Evolutionary conservation across 1,140 invertebrate genomes (phyloP).

Genomic region (Brachionus manjavacas): DNA sequence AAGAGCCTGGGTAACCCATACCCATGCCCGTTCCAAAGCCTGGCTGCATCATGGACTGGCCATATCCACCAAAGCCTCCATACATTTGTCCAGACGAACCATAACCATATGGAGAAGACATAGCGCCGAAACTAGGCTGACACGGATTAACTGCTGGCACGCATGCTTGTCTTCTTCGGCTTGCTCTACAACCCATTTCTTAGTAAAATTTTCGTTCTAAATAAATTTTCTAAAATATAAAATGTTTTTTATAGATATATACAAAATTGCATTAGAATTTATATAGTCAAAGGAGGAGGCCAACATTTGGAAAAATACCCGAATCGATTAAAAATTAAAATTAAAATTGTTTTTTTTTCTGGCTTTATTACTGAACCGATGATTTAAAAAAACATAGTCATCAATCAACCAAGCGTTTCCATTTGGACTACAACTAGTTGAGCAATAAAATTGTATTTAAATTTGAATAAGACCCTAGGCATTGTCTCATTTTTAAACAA

Average conservation of each 20-base stretch:
- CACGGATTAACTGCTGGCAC: not conserved
- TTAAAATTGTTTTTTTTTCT: conserved; percentile 1
- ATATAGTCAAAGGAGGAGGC: not conserved
- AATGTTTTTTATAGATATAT: not conserved
- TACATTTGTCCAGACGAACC: not conserved
- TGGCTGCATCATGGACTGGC: not conserved
- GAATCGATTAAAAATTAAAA: not conserved
- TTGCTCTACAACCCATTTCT: not conserved
- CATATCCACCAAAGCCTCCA: not conserved
- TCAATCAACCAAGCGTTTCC: not conserved
- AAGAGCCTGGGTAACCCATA: not conserved
- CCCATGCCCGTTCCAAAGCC: not conserved
- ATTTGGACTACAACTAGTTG: not conserved
- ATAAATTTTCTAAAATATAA: not conserved
- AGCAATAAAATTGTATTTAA: conserved; percentile 6
- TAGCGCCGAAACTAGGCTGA: not conserved
- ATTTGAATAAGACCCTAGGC: not conserved
- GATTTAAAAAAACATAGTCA: not conserved
- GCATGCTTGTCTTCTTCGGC: not conserved
- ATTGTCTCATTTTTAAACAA: not conserved
- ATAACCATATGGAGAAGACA: not conserved
- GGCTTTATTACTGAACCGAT: not conserved
- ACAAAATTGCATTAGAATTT: not conserved
- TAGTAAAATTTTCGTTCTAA: not conserved
- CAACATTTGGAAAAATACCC: conserved; percentile 1